phyloP scores from a whole-genome alignment of 2,888 invertebrate species.

The Macropis europaea region DNA sequence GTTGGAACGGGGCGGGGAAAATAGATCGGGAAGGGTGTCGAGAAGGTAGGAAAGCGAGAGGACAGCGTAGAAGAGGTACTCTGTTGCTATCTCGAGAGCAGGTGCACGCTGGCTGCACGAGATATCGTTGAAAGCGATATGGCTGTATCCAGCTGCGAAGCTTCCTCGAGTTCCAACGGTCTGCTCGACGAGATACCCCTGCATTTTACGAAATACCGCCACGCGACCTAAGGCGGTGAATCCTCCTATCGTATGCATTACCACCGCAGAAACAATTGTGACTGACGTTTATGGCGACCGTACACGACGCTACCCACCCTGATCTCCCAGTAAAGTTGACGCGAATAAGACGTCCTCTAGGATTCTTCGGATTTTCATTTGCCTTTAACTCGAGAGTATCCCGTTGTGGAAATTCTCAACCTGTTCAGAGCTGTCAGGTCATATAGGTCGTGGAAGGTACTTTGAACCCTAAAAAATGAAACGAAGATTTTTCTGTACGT shows the following conservation, averaged over 20 bases:
- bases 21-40: constrained; percentile 34
- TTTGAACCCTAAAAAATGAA: no score
- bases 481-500: no score
- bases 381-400: no score
- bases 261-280: constrained; percentile 41
- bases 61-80: constrained; percentile 19
- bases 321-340: no score
- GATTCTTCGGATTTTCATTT: no score
- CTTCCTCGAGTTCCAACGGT: constrained; percentile 33
- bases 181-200: constrained; percentile 1
- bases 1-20: constrained; percentile 28
- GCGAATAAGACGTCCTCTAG: no score
- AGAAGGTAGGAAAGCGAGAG: constrained; percentile 35
- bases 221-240: constrained; percentile 31
- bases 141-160: constrained; percentile 40
- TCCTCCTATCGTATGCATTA: constrained; percentile 32
- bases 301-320: no score
- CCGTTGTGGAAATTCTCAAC: no score
- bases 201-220: constrained; percentile 31
- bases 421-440: no score
- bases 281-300: constrained; percentile 51
- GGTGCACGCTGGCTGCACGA: constrained; percentile 35
- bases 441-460: no score
- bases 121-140: constrained; percentile 61
- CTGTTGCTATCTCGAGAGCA: constrained; percentile 45